Evolutionary conservation across 2,113 vertebrate species (phyloP), one percentile per base, ranked within the genome.

Genomic region (Chlorodrepanis virens): DNA sequence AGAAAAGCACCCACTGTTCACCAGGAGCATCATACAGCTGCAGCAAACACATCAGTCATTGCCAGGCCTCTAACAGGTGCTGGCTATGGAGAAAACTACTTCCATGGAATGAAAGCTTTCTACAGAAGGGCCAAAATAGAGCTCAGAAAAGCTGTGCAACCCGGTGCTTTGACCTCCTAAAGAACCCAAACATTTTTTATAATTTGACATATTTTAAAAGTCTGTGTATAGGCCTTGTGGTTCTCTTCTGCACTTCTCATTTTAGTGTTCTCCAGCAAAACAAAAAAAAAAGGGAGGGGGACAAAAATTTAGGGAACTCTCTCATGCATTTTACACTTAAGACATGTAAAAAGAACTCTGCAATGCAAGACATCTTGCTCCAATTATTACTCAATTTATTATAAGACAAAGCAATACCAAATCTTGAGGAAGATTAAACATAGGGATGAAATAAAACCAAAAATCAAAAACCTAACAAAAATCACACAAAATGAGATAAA

Each of bases 231-330:
- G 29, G 33, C 31, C 75, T 70, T 21, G 37, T 0, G 2, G 44
- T 24, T 78, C 60, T 77, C n/a, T 69, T 65, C 42, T 29, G 23
- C n/a, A 47, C 6, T 69, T 88, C 16, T 53, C 29, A 27, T 53
- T 86, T 64, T 20, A 39, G 16, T 3, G 7, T 12, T 6, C 39
- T 40, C 29, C 44, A 87, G 27, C 15, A 44, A 28, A 74, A 63
- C 45, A 22, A 79, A 42, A 67, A 28, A 28, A 19, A 25, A 21
- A 5, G 1, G 0, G 1, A 2, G 0, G 3, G 7, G 17, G 1
- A 2, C 37, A 84, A 79, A 23, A 65, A 77, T 42, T 67, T 44
- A 79, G 2, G 23, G 28, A 77, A 94, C 6, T 33, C 69, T 22
- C 74, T 52, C 61, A 86, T 24, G 5, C 7, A 57, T 22, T 91